Evolutionary conservation across 2,113 vertebrate genomes (phyloP).

Genomic region (Apodemus sylvaticus): DNA sequence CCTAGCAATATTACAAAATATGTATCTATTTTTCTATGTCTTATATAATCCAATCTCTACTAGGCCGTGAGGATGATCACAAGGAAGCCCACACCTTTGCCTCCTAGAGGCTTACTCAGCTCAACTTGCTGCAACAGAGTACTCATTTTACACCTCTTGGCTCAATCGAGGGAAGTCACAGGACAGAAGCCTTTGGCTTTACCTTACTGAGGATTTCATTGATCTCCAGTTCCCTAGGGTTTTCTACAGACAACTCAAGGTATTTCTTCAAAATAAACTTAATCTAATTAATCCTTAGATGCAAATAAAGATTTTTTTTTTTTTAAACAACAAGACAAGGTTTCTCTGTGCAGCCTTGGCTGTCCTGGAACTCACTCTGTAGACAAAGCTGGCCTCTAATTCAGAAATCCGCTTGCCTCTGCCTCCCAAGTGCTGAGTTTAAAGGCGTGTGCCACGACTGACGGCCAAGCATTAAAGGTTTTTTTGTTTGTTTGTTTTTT

Average conservation of each 20-base stretch:
- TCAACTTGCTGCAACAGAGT: not conserved
- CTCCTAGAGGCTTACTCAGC: not conserved
- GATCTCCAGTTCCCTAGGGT: not conserved
- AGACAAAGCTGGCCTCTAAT: too few species aligned
- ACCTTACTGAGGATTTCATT: not conserved
- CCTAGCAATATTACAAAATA: not conserved
- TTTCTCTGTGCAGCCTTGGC: too few species aligned
- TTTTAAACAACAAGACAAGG: too few species aligned
- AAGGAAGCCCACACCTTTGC: not conserved
- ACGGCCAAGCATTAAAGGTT: too few species aligned
- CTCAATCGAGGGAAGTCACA: not conserved
- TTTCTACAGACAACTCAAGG: not conserved
- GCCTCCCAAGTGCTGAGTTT: too few species aligned
- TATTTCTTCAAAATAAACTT: constrained; percentile 12
- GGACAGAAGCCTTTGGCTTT: not conserved
- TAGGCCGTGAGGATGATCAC: not conserved
- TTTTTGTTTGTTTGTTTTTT: not conserved
- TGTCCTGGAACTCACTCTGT: too few species aligned
- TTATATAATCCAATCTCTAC: not conserved
- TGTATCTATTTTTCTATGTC: not conserved
- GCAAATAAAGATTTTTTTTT: not conserved
- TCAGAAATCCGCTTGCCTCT: too few species aligned
- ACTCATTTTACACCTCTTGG: not conserved
- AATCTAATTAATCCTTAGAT: constrained; percentile 25
- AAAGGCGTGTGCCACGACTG: too few species aligned